A percentile compares a stretch with the other conserved stretches of the same genome.
These are phyloP conservation scores for Blennius ocellaris DNA, from an alignment of 2,113 vertebrate genomes.

Conservation along the genomic window DNA sequence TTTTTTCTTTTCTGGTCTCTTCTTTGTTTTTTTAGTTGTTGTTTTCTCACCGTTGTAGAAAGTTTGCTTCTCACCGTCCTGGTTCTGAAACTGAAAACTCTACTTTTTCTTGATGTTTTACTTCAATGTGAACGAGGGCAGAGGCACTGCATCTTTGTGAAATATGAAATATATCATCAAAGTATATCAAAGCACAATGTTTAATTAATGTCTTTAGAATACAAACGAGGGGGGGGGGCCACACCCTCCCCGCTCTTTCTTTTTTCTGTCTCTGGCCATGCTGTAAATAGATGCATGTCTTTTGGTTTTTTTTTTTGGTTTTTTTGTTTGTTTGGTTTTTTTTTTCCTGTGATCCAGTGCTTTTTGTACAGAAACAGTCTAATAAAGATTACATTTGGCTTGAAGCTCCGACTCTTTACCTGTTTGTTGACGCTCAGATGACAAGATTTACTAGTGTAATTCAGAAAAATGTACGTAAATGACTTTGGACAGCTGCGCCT, in stretches of 20 bases:
- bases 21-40: slow-evolving; percentile 23
- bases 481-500: too few species aligned
- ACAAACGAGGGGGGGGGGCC: slow-evolving; percentile 45
- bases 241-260: slow-evolving; percentile 37
- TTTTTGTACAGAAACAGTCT: slow-evolving; percentile 88
- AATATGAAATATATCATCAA: slow-evolving; percentile 86
- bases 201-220: slow-evolving; percentile 83
- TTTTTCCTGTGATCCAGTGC: slow-evolving; percentile 80
- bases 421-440: neutral
- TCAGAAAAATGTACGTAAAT: too few species aligned
- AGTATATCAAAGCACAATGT: slow-evolving; percentile 89
- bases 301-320: slow-evolving; percentile 56
- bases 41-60: slow-evolving; percentile 65
- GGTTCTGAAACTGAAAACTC: slow-evolving; percentile 54
- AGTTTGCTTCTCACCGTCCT: slow-evolving; percentile 61
- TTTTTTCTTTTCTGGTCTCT: too few species aligned
- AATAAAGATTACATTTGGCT: slow-evolving; percentile 89
- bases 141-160: slow-evolving; percentile 83
- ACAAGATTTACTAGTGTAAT: too few species aligned
- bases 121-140: slow-evolving; percentile 76
- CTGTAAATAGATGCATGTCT: slow-evolving; percentile 87
- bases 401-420: slow-evolving; percentile 41
- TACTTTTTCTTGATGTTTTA: slow-evolving; percentile 74
- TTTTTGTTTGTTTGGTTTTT: slow-evolving; percentile 40
- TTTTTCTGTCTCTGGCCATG: slow-evolving; percentile 76